Base-by-base conservation (phyloP, 2,113 vertebrate genomes). In the Grammomys surdaster region DNA sequence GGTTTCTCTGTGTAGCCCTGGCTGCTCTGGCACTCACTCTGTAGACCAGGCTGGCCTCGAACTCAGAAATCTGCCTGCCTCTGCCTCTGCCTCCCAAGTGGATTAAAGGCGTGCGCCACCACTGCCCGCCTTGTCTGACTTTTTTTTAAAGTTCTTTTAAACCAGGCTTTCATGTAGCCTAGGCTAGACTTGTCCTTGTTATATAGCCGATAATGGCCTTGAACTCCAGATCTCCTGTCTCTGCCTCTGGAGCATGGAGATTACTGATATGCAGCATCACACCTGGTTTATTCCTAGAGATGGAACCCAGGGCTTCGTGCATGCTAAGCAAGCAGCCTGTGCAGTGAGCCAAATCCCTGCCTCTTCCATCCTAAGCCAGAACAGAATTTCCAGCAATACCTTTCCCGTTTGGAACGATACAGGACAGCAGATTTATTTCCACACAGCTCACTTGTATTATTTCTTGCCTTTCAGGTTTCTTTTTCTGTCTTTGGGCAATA, bases 341-440 rank as follows among this genome's bases (percentile, higher is more conserved):
- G 19, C 67, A 75, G 5, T 75, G 4, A n/a, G 16, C 22, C 33
- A 51, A 7, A 88, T n/a, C 67, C 46, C 10, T 12, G 17, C 11
- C 33, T 2, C 31, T n/a, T 43, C 88, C 80, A 84, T 96, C 94
- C 91, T 93, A 90, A 43, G 73, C 78, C 46, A 82, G 91, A 93
- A 90, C 40, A 92, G 95, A 95, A 97, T 96, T 97, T 97, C 97
- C 89, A 97, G 87, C 96, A 96, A 65, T 82, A 75, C 70, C 46
- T 87, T 92, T 84, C 48, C 78, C 90, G 92, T 93, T 94, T 92
- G 65, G 93, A 95, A 96, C 95, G 54, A 89, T 10, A 69, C 76
- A 75, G 46, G 65, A 78, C 86, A 92, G 94, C 88, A 96, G 88
- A 95, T 97, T 95, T 95, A 89, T 95, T 95, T 92, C 94, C 56